These are phyloP conservation scores for Microtus montanus DNA, from an alignment of 2,113 vertebrate genomes.

Conservation along the genomic window DNA sequence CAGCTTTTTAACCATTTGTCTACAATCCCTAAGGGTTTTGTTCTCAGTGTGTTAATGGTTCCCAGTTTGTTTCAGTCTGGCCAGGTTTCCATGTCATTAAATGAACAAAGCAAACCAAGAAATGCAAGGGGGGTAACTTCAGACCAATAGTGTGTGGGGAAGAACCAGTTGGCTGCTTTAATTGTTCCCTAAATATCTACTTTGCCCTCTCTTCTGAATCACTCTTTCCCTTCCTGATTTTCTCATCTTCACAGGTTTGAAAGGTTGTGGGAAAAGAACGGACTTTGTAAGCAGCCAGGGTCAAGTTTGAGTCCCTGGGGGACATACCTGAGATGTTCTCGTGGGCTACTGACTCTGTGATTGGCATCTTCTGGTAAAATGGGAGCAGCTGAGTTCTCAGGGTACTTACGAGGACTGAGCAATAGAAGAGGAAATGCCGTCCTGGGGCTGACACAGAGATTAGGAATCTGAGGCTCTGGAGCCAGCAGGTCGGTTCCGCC, in stretches of 20 bases:
- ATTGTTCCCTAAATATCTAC: not conserved
- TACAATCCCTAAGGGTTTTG: not conserved
- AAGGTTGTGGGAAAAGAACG: slow-evolving; percentile 37
- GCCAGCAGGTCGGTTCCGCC: not conserved
- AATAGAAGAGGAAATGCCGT: not conserved
- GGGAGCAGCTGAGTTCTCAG: not conserved
- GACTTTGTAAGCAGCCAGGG: not conserved
- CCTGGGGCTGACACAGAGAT: too few species aligned
- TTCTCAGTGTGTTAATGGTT: slow-evolving; percentile 12
- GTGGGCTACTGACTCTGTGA: not conserved
- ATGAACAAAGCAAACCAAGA: not conserved
- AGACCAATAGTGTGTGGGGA: slow-evolving; percentile 2
- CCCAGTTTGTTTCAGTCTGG: slow-evolving; percentile 3
- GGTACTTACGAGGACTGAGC: not conserved
- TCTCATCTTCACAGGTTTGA: not conserved
- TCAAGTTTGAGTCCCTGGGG: not conserved
- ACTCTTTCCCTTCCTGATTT: not conserved
- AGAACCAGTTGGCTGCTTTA: slow-evolving; percentile 30
- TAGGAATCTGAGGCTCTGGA: not conserved
- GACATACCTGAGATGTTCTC: not conserved
- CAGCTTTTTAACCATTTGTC: not conserved
- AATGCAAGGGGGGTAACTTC: not conserved
- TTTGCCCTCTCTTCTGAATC: not conserved
- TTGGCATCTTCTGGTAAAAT: not conserved
- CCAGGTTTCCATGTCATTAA: slow-evolving; percentile 16